A percentile compares a stretch with the other conserved stretches of the same genome.
phyloP scores from a whole-genome alignment of 2,113 vertebrate genomes.

The Mesitornis unicolor region DNA sequence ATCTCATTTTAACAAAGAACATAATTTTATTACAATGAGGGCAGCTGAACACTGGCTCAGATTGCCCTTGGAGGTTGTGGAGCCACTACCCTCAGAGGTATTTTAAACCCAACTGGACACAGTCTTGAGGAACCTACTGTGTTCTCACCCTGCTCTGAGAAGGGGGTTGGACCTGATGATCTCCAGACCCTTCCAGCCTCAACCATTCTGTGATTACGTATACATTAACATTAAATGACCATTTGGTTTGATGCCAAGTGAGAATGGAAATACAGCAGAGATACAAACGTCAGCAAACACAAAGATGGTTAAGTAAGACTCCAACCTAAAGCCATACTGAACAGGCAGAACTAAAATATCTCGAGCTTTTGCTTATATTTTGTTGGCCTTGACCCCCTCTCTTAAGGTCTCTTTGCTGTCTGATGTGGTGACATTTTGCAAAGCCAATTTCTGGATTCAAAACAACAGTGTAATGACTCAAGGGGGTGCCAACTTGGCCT shows the following conservation, averaged over 20 bases:
- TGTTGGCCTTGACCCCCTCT: background rate
- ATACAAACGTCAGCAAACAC: background rate
- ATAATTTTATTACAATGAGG: background rate
- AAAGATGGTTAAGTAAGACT: background rate
- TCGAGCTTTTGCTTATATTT: background rate
- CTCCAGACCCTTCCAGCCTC: background rate
- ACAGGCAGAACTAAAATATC: background rate
- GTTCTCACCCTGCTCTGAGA: background rate
- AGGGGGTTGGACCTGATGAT: background rate
- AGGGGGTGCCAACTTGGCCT: background rate
- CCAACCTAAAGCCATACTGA: background rate
- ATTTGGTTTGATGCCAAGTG: background rate
- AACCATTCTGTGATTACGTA: background rate
- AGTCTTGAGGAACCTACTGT: background rate
- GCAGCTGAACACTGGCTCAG: background rate
- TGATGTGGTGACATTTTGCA: background rate
- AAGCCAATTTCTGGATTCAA: constrained; percentile 48
- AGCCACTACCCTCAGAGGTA: background rate
- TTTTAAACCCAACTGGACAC: background rate
- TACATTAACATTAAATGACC: background rate
- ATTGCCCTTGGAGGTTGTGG: background rate
- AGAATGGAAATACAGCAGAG: background rate
- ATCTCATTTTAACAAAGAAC: background rate
- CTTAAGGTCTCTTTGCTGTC: background rate
- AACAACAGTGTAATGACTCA: constrained; percentile 41